These are phyloP conservation scores for Cherax destructor DNA, from an alignment of 1,140 invertebrate genomes.

Conservation along the genomic window DNA sequence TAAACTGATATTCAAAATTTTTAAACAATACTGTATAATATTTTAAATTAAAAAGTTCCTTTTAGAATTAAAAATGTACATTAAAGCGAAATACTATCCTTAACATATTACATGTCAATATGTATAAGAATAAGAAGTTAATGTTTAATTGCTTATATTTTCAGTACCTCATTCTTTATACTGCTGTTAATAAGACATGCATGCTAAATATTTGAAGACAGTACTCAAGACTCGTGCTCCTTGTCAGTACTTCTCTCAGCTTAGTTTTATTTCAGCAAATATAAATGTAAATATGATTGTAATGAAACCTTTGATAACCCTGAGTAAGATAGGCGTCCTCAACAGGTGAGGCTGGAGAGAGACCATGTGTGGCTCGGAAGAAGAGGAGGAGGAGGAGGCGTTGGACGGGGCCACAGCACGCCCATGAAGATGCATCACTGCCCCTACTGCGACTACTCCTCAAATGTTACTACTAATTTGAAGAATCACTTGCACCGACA, in stretches of 20 bases:
- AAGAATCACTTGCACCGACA: conserved; percentile 45
- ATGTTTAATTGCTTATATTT: too few relatives aligned
- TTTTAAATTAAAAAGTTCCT: too few relatives aligned
- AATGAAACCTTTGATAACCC: conserved; percentile 10
- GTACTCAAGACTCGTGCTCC: background rate
- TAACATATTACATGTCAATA: too few relatives aligned
- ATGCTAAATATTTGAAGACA: background rate
- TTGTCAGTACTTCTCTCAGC: background rate
- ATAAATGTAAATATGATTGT: background rate
- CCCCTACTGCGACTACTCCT: conserved; percentile 56
- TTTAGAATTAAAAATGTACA: too few relatives aligned
- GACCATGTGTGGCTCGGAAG: conserved; percentile 44
- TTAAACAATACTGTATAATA: too few relatives aligned
- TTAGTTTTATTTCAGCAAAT: background rate
- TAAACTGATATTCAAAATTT: too few relatives aligned
- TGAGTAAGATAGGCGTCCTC: conserved; percentile 58
- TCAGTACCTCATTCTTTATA: too few relatives aligned
- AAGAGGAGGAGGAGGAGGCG: conserved; percentile 50
- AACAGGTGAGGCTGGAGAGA: conserved; percentile 41
- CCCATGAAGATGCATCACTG: conserved; percentile 45
- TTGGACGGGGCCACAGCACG: conserved; percentile 15
- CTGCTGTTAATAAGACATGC: background rate
- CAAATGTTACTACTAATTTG: conserved; percentile 57
- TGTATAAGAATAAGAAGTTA: too few relatives aligned
- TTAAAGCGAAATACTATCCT: too few relatives aligned